These are phyloP conservation scores for Drosophila kepulauana DNA, from an alignment of 1,140 invertebrate genomes.

Conservation along the genomic window DNA sequence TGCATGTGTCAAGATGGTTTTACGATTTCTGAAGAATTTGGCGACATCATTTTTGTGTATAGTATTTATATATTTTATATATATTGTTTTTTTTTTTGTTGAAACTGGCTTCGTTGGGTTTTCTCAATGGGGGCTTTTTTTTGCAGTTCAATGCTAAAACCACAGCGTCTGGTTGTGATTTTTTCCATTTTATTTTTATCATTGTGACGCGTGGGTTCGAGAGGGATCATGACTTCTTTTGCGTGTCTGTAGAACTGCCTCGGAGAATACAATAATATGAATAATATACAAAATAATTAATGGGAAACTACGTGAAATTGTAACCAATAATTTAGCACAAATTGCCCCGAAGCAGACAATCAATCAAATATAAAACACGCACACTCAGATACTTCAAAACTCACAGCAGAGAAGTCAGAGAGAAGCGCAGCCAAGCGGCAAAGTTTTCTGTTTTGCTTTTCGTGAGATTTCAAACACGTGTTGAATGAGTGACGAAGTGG, in stretches of 20 bases:
- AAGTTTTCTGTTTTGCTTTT: neutral
- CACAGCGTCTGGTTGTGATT: slow-evolving; percentile 12
- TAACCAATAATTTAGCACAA: slow-evolving; percentile 40
- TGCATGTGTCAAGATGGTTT: slow-evolving; percentile 12
- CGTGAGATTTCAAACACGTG: slow-evolving; percentile 30
- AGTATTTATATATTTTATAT: neutral
- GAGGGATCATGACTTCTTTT: slow-evolving; percentile 2
- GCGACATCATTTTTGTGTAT: neutral
- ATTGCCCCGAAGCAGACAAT: slow-evolving; percentile 39
- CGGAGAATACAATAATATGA: neutral
- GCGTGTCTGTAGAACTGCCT: slow-evolving; percentile 8
- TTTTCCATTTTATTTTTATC: neutral
- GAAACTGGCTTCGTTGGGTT: slow-evolving; percentile 52
- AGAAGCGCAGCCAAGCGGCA: slow-evolving; percentile 14
- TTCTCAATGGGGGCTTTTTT: slow-evolving; percentile 51
- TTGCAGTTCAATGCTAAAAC: neutral
- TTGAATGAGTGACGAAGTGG: slow-evolving; percentile 34
- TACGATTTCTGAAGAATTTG: slow-evolving; percentile 54
- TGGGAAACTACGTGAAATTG: slow-evolving; percentile 42
- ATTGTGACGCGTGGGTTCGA: neutral
- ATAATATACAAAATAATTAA: slow-evolving; percentile 27
- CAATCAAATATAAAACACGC: slow-evolving; percentile 48
- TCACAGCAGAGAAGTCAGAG: neutral
- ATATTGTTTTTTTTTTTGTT: neutral
- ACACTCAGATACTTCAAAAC: neutral